Evolutionary conservation across 2,797 vertebrate species (phyloP).

Genomic region (Esox lucius): DNA sequence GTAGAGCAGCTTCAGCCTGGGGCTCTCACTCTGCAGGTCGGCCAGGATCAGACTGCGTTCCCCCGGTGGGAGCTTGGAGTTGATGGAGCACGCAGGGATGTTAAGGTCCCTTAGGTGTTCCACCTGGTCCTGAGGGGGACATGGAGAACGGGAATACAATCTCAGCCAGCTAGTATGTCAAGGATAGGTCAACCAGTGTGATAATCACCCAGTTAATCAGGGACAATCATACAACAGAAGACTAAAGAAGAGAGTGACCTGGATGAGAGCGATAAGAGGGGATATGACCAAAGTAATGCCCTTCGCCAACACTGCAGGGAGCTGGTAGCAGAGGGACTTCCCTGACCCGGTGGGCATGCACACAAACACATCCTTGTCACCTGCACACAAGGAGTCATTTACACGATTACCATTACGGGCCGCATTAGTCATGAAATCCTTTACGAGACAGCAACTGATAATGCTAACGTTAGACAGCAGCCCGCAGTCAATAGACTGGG

Average conservation of each 20-base stretch:
- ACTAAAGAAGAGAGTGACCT: slow-evolving; percentile 75
- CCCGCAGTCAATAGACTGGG: not conserved
- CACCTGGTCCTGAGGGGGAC: slow-evolving; percentile 84
- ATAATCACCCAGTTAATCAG: not conserved
- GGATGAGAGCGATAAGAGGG: slow-evolving; percentile 95
- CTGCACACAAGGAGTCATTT: slow-evolving; percentile 66
- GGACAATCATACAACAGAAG: not conserved
- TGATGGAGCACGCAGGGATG: slow-evolving; percentile 87
- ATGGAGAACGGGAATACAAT: not conserved
- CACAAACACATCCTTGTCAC: slow-evolving; percentile 92
- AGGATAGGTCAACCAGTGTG: not conserved
- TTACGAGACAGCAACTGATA: not conserved
- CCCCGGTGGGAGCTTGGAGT: slow-evolving; percentile 84
- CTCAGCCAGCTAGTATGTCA: not conserved
- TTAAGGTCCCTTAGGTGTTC: slow-evolving; percentile 85
- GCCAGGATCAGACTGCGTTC: slow-evolving; percentile 83
- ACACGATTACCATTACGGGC: slow-evolving; percentile 2
- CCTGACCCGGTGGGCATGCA: slow-evolving; percentile 98
- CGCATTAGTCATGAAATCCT: not conserved
- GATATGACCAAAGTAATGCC: slow-evolving; percentile 95
- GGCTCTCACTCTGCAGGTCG: slow-evolving; percentile 82
- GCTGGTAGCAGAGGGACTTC: slow-evolving; percentile 96
- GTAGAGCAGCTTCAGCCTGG: slow-evolving; percentile 89
- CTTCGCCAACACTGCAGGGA: slow-evolving; percentile 86
- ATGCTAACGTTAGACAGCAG: not conserved